Evolutionary conservation across 1,140 invertebrate genomes (phyloP).

Genomic region (Orchestia grillus): DNA sequence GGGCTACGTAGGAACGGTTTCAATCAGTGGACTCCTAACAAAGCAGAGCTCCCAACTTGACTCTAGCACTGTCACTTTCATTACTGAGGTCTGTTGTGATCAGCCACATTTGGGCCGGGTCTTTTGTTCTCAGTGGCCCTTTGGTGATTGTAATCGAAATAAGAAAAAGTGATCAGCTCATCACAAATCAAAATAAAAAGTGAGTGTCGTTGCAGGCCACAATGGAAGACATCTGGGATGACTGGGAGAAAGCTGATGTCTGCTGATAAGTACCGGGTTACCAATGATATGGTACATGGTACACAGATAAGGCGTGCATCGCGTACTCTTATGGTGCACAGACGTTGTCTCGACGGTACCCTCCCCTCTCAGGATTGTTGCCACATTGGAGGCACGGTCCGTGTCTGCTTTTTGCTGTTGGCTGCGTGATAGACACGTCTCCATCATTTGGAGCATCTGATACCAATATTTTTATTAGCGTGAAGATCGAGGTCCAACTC

Average conservation of each 20-base stretch:
- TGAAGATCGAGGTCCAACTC: not conserved
- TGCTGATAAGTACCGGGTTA: slow-evolving; percentile 24
- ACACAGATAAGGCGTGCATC: not conserved
- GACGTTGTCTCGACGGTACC: not conserved
- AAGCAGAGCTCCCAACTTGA: not conserved
- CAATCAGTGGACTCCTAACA: not conserved
- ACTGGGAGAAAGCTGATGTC: slow-evolving; percentile 9
- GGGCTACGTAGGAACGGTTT: not conserved
- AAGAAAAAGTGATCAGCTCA: slow-evolving; percentile 42
- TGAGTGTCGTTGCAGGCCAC: not conserved
- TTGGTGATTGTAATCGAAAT: slow-evolving; percentile 33
- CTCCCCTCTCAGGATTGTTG: not conserved
- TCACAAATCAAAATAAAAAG: slow-evolving; percentile 39
- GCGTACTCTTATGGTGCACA: not conserved
- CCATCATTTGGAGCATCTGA: not conserved
- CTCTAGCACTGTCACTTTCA: slow-evolving; percentile 38
- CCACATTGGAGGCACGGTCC: not conserved
- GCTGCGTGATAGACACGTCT: not conserved
- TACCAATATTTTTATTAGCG: not conserved
- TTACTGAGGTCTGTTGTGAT: slow-evolving; percentile 31
- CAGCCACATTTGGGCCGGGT: slow-evolving; percentile 1
- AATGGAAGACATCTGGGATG: slow-evolving; percentile 2
- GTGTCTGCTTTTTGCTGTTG: not conserved
- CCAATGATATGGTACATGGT: not conserved
- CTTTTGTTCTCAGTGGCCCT: slow-evolving; percentile 37